A percentile compares a stretch with the other conserved stretches of the same genome.
Conservation (phyloP, 1,140 invertebrate genomes). For the Contarinia nasturtii region DNA sequence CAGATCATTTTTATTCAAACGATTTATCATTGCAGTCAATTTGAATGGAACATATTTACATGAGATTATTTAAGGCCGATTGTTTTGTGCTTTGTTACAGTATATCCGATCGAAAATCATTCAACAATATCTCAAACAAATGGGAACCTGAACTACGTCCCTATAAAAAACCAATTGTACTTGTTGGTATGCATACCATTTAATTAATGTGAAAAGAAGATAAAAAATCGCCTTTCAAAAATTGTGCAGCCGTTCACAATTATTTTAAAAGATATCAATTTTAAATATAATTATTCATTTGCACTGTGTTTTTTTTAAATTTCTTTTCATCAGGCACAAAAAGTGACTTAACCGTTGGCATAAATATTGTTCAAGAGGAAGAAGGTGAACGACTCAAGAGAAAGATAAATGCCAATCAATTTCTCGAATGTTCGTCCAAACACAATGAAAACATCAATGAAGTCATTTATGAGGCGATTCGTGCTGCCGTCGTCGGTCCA, state of each 20-base stretch:
- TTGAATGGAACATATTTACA: neutral
- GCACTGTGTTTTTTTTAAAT: no score
- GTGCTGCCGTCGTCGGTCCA: neutral
- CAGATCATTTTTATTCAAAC: no score
- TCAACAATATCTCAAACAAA: conserved; percentile 1
- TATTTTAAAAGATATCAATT: no score
- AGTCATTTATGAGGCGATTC: neutral
- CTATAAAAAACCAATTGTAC: neutral
- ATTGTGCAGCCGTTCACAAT: no score
- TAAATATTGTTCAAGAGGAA: neutral
- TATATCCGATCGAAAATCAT: neutral
- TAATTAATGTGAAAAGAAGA: no score
- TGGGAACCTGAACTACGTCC: conserved; percentile 1
- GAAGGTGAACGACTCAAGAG: neutral
- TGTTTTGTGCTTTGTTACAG: conserved; percentile 1
- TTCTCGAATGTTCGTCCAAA: conserved; percentile 1
- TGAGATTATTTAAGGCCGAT: neutral
- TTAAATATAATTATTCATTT: neutral
- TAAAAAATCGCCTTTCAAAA: no score
- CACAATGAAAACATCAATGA: conserved; percentile 1
- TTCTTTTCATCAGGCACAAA: conserved; percentile 1
- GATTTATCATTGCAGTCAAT: neutral
- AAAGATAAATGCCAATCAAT: conserved; percentile 1
- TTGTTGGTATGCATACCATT: neutral
- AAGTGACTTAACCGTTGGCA: neutral